These are phyloP conservation scores for Hippolais icterina DNA, from an alignment of 2,113 vertebrate genomes.

Conservation along the genomic window DNA sequence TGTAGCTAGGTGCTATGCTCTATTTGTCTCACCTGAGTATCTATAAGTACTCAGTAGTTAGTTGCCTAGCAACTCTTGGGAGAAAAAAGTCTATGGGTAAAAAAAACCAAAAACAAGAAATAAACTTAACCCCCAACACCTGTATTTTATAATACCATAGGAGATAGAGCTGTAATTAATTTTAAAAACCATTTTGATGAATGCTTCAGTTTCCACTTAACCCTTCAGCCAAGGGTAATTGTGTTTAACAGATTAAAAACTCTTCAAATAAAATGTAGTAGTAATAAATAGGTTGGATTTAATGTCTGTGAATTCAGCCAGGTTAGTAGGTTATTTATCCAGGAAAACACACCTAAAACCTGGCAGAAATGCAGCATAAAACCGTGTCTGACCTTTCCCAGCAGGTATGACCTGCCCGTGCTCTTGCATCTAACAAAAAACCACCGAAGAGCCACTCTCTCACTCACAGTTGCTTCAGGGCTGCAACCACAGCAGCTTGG, in stretches of 20 bases:
- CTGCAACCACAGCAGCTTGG: not conserved
- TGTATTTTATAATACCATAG: not conserved
- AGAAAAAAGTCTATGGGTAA: too few relatives aligned
- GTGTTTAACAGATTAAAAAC: not conserved
- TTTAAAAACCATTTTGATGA: not conserved
- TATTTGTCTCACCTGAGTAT: too few relatives aligned
- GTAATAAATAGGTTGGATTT: not conserved
- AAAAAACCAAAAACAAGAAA: too few relatives aligned
- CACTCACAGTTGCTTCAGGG: not conserved
- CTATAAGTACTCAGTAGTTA: too few relatives aligned
- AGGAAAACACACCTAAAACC: not conserved
- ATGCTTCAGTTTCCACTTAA: not conserved
- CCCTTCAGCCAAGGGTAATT: not conserved
- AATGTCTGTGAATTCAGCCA: not conserved
- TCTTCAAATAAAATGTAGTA: not conserved
- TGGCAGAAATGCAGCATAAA: not conserved
- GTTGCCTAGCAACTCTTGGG: too few relatives aligned
- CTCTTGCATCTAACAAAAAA: accelerated
- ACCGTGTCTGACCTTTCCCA: not conserved
- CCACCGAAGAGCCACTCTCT: not conserved
- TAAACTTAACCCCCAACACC: too few relatives aligned
- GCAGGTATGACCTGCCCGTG: not conserved
- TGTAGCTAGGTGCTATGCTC: too few relatives aligned
- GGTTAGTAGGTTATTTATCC: not conserved
- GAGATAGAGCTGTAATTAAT: not conserved